phyloP scores from a whole-genome alignment of 2,888 invertebrate species.

The Drosophila robusta region DNA sequence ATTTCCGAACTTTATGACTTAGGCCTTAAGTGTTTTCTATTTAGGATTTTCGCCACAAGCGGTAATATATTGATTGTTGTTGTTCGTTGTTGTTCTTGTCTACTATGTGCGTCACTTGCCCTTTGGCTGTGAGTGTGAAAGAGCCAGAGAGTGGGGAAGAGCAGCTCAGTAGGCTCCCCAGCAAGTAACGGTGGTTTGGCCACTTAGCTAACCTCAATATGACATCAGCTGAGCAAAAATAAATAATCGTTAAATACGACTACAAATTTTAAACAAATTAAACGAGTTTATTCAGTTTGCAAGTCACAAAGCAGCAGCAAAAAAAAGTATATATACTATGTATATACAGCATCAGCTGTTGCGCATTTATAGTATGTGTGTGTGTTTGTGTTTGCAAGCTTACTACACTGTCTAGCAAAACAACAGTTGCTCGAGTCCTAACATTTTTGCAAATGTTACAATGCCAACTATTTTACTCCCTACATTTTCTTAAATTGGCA shows the following conservation, averaged over 20 bases:
- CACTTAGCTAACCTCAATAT: constrained; percentile 30
- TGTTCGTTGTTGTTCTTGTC: constrained; percentile 24
- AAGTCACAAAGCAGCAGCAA: constrained; percentile 29
- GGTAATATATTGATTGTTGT: constrained; percentile 66
- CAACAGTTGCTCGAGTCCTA: not conserved
- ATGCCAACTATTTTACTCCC: constrained; percentile 20
- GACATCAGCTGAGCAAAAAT: constrained; percentile 72
- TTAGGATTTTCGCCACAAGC: constrained; percentile 53
- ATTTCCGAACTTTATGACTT: not conserved
- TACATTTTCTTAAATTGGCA: not conserved
- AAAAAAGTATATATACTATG: not conserved
- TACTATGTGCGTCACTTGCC: constrained; percentile 49
- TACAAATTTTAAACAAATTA: constrained; percentile 29
- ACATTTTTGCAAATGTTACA: constrained; percentile 16
- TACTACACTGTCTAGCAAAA: constrained; percentile 40
- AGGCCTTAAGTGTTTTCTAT: constrained; percentile 41
- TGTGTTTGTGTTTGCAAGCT: constrained; percentile 15
- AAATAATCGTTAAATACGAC: constrained; percentile 32
- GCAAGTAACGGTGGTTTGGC: constrained; percentile 45
- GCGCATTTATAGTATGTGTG: constrained; percentile 50
- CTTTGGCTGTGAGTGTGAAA: constrained; percentile 5
- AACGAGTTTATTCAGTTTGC: constrained; percentile 61
- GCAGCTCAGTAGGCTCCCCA: not conserved
- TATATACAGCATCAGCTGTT: constrained; percentile 70
- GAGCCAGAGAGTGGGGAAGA: constrained; percentile 1